These are phyloP conservation scores for Ischnura elegans DNA, from an alignment of 2,888 invertebrate species.

Conservation along the genomic window DNA sequence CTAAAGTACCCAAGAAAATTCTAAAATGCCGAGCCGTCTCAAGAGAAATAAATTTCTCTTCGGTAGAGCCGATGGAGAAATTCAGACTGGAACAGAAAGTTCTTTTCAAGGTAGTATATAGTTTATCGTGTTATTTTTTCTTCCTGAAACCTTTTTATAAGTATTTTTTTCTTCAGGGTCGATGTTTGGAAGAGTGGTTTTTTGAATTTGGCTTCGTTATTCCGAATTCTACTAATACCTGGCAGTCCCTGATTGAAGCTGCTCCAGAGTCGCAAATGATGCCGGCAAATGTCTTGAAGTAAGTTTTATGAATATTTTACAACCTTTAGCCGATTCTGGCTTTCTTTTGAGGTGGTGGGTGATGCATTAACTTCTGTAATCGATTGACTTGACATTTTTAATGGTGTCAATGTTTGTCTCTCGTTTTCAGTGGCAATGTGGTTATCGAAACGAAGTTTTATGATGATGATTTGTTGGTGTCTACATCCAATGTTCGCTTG, in stretches of 20 bases:
- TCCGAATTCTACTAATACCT: constrained; percentile 98
- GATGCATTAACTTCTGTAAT: too few species aligned
- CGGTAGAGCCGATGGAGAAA: constrained; percentile 95
- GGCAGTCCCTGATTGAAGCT: constrained; percentile 99
- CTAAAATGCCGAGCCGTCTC: constrained; percentile 95
- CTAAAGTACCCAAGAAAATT: constrained; percentile 97
- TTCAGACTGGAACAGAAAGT: constrained; percentile 94
- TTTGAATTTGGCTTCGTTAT: constrained; percentile 99
- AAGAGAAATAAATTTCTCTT: constrained; percentile 94
- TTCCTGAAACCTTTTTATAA: constrained; percentile 18
- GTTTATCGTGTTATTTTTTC: background rate
- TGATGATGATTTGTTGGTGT: constrained; percentile 95
- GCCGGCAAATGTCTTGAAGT: constrained; percentile 99
- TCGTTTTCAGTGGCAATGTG: constrained; percentile 91
- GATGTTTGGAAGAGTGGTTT: constrained; percentile 98
- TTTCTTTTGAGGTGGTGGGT: constrained; percentile 53
- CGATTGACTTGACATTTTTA: constrained; percentile 26
- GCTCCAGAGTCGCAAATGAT: constrained; percentile 99
- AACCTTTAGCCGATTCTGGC: constrained; percentile 52
- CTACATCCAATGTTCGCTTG: constrained; percentile 95
- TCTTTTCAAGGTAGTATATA: constrained; percentile 78
- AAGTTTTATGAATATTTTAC: constrained; percentile 74
- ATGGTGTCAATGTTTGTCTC: constrained; percentile 68
- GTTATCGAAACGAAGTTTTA: constrained; percentile 98
- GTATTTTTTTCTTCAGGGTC: constrained; percentile 82